Evolutionary conservation across 30 jellyfish, hydroid and myxozoan species (phyloP).

Genomic region (Mastigias papua): DNA sequence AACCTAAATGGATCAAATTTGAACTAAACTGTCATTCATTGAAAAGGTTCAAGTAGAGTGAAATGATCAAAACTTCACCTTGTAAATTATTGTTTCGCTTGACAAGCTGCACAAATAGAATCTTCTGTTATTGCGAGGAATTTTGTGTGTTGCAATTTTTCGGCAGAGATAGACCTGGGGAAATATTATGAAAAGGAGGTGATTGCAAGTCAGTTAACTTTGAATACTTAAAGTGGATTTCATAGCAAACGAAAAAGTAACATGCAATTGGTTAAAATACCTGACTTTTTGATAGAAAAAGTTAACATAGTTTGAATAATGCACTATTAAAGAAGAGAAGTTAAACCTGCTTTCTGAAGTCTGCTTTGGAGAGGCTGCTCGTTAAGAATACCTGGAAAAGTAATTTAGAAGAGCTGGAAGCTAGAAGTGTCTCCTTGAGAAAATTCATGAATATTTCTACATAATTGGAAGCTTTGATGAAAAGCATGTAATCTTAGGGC

Average conservation of each 20-base stretch:
- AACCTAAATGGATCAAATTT: too few relatives aligned
- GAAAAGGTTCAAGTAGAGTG: not conserved
- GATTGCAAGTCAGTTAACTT: too few relatives aligned
- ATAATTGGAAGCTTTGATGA: too few relatives aligned
- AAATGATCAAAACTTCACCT: conserved; percentile 28
- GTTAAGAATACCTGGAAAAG: conserved; percentile 65
- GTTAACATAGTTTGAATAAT: not conserved
- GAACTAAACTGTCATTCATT: too few relatives aligned
- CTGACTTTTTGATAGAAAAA: not conserved
- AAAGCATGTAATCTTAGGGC: too few relatives aligned
- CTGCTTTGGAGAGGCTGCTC: conserved; percentile 50
- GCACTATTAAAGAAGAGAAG: not conserved
- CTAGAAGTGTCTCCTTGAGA: not conserved
- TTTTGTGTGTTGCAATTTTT: conserved; percentile 75
- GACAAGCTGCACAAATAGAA: conserved; percentile 80
- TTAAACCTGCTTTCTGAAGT: conserved; percentile 62
- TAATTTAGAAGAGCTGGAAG: not conserved
- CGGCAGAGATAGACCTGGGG: conserved; percentile 69
- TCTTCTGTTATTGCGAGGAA: conserved; percentile 57
- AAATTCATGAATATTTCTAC: too few relatives aligned
- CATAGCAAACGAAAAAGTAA: too few relatives aligned
- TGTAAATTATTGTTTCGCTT: conserved; percentile 71
- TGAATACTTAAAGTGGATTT: too few relatives aligned
- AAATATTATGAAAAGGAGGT: too few relatives aligned
- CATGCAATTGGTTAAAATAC: not conserved